Evolutionary conservation across 1,140 invertebrate genomes (phyloP).

Genomic region (Drosophila tristis): DNA sequence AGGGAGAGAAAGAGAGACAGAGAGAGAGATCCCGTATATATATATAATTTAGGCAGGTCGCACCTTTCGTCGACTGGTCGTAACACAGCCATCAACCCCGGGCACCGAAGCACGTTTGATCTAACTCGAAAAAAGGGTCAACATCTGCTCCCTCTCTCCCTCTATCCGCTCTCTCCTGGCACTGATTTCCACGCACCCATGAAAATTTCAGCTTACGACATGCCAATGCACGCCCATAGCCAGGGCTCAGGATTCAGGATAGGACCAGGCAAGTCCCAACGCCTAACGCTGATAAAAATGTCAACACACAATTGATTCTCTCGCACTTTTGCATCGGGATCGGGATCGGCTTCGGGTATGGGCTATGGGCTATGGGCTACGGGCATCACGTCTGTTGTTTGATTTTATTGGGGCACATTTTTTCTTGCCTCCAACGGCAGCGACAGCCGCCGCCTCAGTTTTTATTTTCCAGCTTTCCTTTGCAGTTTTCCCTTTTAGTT

Average conservation of each 20-base stretch:
- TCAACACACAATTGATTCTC: slow-evolving; percentile 82
- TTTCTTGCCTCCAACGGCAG: slow-evolving; percentile 35
- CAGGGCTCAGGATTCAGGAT: slow-evolving; percentile 5
- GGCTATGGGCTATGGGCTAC: slow-evolving; percentile 29
- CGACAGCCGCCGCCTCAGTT: slow-evolving; percentile 33
- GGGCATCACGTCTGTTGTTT: slow-evolving; percentile 76
- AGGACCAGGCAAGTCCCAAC: background rate
- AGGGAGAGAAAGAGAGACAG: slow-evolving; percentile 3
- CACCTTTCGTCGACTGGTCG: slow-evolving; percentile 44
- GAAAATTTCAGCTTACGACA: slow-evolving; percentile 70
- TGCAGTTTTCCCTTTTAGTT: slow-evolving; percentile 48
- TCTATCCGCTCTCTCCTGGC: slow-evolving; percentile 34
- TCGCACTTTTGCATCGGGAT: slow-evolving; percentile 56
- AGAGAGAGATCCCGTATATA: slow-evolving; percentile 39
- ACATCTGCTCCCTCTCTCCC: slow-evolving; percentile 47
- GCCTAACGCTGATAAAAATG: slow-evolving; percentile 73
- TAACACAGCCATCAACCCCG: slow-evolving; percentile 38
- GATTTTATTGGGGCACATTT: slow-evolving; percentile 80
- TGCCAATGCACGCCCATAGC: slow-evolving; percentile 59
- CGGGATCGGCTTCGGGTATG: slow-evolving; percentile 23
- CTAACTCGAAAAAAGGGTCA: slow-evolving; percentile 65
- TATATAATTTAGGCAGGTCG: slow-evolving; percentile 67
- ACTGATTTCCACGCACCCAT: slow-evolving; percentile 62
- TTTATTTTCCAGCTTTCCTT: slow-evolving; percentile 51
- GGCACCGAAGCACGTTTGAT: slow-evolving; percentile 42